Evolutionary conservation across 2,113 vertebrate genomes (phyloP), one percentile per base, ranked within the genome.

Genomic region (Passerina amoena): DNA sequence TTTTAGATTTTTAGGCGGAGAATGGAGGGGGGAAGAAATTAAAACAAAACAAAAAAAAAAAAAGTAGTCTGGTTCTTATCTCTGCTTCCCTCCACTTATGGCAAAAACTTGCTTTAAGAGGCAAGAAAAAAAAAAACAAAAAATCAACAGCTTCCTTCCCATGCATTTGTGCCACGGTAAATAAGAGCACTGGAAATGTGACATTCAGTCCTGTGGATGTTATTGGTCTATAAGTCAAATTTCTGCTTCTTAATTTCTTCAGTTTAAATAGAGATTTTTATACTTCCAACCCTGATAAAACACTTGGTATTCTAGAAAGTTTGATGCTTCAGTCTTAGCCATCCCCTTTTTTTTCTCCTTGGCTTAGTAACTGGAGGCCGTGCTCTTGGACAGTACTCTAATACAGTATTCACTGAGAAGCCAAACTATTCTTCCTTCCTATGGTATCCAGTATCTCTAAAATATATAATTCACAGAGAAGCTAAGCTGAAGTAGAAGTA

Each of bases 21-120:
- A 40, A 38, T 4, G 9, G 7, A 25, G 3, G 7, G 7, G 6
- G 3, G 2, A 40, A 60, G 6, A 22, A 50, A 23, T n/a, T 16
- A 16, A 47, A 22, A 15, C 40, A 27, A 16, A 37, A 28, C n/a
- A 37, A 37, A 37, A 37, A n/a, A 37, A 14, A 33, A 21, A 60
- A 37, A 31, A 23, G 0, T 14, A 1, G 28, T 45, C 28, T 30
- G 11, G 1, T 82, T n/a, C 35, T 92, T 75, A 45, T 51, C 25
- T 78, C 33, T 86, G 23, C 16, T 81, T 65, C 66, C 27, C 7
- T 78, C 16, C 9, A 60, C 17, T 63, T 78, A 50, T 0, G 4
- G 24, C 10, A 75, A 95, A 28, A 81, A n/a, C 12, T 50, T 63
- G 19, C 10, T 60, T 50, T 37, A 82, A 12, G 30, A 78, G 30